A percentile compares a stretch with the other conserved stretches of the same genome.
These are phyloP conservation scores for Luperina testacea DNA, from an alignment of 2,888 invertebrate species.

Conservation along the genomic window DNA sequence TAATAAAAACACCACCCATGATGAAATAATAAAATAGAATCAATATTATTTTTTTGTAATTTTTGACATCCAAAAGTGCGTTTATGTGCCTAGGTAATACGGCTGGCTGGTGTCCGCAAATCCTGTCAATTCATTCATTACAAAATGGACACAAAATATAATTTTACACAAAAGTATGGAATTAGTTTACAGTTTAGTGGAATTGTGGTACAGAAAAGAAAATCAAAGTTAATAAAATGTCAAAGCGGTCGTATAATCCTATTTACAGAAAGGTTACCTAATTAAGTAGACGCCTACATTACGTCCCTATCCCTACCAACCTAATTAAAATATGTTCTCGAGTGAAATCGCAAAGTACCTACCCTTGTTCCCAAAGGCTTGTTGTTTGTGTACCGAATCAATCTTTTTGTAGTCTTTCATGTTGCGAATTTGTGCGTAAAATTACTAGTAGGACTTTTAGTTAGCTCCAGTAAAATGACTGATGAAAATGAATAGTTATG, in stretches of 20 bases:
- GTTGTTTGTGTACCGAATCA: constrained; percentile 30
- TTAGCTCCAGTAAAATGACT: no score
- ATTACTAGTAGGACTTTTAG: not conserved
- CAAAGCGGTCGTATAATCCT: not conserved
- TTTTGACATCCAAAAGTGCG: no score
- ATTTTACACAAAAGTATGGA: not conserved
- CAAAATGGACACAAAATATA: not conserved
- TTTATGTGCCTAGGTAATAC: no score
- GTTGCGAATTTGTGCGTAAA: constrained; percentile 5
- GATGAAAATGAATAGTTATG: no score
- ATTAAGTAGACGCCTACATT: not conserved
- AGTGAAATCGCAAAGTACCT: constrained; percentile 11
- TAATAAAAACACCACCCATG: not conserved
- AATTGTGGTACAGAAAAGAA: not conserved
- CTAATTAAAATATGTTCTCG: constrained; percentile 3
- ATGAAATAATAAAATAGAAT: not conserved
- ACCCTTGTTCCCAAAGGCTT: constrained; percentile 10
- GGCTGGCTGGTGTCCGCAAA: no score
- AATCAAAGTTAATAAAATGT: not conserved
- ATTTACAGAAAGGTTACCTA: not conserved
- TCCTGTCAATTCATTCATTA: no score
- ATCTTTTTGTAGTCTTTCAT: constrained; percentile 29
- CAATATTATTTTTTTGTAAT: no score
- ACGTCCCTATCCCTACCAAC: not conserved
- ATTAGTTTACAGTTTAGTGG: not conserved